Evolutionary conservation across 2,113 vertebrate genomes (phyloP).

Genomic region (Uropsilus gracilis): DNA sequence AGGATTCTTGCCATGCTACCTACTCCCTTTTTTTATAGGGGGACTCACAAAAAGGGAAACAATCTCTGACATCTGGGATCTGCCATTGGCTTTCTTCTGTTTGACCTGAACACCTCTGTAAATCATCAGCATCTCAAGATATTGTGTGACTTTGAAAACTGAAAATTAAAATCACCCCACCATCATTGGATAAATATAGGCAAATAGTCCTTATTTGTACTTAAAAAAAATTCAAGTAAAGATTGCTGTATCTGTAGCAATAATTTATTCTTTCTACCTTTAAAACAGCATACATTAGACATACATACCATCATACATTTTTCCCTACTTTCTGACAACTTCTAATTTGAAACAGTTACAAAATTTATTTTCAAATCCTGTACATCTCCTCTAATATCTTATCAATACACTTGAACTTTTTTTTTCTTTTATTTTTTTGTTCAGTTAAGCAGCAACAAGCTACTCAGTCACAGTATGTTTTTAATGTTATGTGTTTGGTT

Average conservation of each 20-base stretch:
- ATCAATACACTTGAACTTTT: neutral
- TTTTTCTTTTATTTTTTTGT: neutral
- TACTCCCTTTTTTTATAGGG: neutral
- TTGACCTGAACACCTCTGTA: neutral
- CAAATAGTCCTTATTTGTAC: neutral
- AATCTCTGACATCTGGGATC: neutral
- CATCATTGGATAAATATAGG: neutral
- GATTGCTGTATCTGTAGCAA: neutral
- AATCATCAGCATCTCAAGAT: neutral
- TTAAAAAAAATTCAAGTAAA: neutral
- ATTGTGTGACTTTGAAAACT: neutral
- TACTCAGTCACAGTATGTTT: neutral
- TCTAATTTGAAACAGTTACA: neutral
- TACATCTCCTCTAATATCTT: neutral
- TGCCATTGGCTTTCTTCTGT: neutral
- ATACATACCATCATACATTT: too few species aligned
- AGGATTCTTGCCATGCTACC: neutral
- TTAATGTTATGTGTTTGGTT: neutral
- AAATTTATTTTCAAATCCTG: neutral
- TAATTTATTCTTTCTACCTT: neutral
- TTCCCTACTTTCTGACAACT: neutral
- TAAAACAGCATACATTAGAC: neutral
- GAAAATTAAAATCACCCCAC: neutral
- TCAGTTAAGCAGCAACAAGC: neutral
- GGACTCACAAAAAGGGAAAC: neutral